Evolutionary conservation across 2,113 vertebrate species (phyloP).

Genomic region (Nothobranchius kuhntae): DNA sequence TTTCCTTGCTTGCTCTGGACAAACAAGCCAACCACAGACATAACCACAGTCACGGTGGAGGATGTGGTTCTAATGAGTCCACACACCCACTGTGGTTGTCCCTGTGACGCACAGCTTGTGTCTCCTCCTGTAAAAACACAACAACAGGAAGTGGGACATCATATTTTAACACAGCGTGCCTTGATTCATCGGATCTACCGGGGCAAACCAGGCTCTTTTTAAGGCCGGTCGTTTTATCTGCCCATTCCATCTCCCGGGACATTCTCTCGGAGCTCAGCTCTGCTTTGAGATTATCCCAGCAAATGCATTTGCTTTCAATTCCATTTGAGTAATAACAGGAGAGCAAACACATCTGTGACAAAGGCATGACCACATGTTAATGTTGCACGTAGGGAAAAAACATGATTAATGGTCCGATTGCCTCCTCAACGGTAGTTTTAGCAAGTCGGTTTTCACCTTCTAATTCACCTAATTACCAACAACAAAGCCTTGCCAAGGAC

Average conservation of each 20-base stretch:
- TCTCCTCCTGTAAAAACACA: slow-evolving; percentile 59
- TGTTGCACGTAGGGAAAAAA: slow-evolving; percentile 22
- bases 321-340: slow-evolving; percentile 64
- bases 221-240: slow-evolving; percentile 49
- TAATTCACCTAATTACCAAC: slow-evolving; percentile 71
- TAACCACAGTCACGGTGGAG: slow-evolving; percentile 36
- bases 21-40: slow-evolving; percentile 50
- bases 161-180: slow-evolving; percentile 25
- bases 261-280: slow-evolving; percentile 52
- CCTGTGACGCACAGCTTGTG: slow-evolving; percentile 47
- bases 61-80: slow-evolving; percentile 46
- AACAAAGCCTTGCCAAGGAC: slow-evolving; percentile 69
- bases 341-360: slow-evolving; percentile 42
- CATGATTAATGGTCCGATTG: slow-evolving; percentile 23
- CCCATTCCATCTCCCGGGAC: slow-evolving; percentile 54
- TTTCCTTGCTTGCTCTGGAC: slow-evolving; percentile 33
- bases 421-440: neutral
- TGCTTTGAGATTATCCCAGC: slow-evolving; percentile 65
- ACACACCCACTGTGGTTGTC: slow-evolving; percentile 37
- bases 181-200: slow-evolving; percentile 44
- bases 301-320: slow-evolving; percentile 61
- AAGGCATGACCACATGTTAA: slow-evolving; percentile 47
- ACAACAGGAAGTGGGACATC: slow-evolving; percentile 53
- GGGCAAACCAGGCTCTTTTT: slow-evolving; percentile 37
- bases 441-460: slow-evolving; percentile 57